Evolutionary conservation across 2,888 invertebrate species (phyloP).

Genomic region (Syrphus vitripennis): DNA sequence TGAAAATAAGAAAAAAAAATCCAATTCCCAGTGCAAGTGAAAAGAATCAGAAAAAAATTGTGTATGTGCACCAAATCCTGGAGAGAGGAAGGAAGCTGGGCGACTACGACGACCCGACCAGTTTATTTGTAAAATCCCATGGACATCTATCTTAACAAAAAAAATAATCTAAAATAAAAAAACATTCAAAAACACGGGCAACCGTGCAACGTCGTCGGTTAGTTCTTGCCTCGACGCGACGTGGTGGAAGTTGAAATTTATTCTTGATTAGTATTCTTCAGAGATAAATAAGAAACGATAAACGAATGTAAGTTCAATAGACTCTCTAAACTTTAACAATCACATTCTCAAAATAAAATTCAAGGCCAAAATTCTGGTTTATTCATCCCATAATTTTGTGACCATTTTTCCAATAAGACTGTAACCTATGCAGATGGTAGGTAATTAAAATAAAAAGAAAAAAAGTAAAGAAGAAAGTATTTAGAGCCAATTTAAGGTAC

Average conservation of each 20-base stretch:
- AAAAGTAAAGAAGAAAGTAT: constrained; percentile 56
- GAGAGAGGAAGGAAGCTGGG: constrained; percentile 46
- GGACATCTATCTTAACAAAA: constrained; percentile 15
- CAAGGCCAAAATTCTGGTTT: constrained; percentile 9
- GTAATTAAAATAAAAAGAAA: background rate
- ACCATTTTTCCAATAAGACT: background rate
- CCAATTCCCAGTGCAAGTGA: constrained; percentile 45
- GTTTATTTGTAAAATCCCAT: constrained; percentile 20
- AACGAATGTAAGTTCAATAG: constrained; percentile 16
- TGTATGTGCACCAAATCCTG: constrained; percentile 65
- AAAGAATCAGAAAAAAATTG: constrained; percentile 59
- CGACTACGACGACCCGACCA: background rate
- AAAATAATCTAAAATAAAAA: no score
- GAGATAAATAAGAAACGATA: background rate
- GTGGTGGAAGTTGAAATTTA: background rate
- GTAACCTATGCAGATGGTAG: background rate
- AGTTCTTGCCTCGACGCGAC: background rate
- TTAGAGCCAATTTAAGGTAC: constrained; percentile 1
- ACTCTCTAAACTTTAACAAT: background rate
- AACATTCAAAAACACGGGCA: constrained; percentile 17
- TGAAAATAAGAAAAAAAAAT: constrained; percentile 16
- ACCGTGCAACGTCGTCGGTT: background rate
- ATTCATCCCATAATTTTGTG: background rate
- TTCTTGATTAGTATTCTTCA: background rate
- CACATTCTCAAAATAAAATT: background rate